Percentiles rank a stretch among this genome's conserved stretches.
Evolutionary conservation across 1,140 invertebrate species (phyloP).

Genomic region (Samia ricini): DNA sequence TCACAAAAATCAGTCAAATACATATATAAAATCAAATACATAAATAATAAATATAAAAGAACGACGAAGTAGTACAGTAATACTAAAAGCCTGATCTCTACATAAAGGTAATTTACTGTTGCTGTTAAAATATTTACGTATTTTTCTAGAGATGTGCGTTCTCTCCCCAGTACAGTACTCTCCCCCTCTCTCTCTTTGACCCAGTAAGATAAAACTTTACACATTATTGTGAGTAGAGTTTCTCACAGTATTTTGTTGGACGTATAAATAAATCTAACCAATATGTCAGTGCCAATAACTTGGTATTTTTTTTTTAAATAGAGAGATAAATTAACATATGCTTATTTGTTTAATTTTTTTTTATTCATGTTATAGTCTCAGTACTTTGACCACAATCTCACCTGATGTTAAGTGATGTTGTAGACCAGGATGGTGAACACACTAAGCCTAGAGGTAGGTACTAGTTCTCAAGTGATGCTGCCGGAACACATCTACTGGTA

Average conservation of each 20-base stretch:
- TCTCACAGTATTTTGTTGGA: not conserved
- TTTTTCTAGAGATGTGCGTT: not conserved
- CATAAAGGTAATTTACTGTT: conserved; percentile 6
- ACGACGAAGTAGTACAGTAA: not conserved
- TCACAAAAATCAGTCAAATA: not conserved
- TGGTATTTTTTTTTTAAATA: no score
- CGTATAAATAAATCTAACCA: not conserved
- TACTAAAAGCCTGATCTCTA: not conserved
- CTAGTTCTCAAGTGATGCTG: no score
- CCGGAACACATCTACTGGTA: no score
- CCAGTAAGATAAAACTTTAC: conserved; percentile 8
- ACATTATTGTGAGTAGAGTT: not conserved
- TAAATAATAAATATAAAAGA: not conserved
- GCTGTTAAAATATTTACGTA: conserved; percentile 3
- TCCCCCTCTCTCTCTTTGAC: not conserved
- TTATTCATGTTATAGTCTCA: no score
- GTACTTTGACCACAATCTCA: no score
- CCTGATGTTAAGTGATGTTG: no score
- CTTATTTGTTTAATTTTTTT: no score
- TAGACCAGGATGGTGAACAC: no score
- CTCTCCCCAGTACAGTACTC: not conserved
- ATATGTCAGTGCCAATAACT: not conserved
- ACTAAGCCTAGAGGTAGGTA: no score
- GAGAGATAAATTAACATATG: no score
- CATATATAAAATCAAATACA: not conserved